Conservation (phyloP, 1,140 invertebrate genomes). For the Drosophila saltans region DNA sequence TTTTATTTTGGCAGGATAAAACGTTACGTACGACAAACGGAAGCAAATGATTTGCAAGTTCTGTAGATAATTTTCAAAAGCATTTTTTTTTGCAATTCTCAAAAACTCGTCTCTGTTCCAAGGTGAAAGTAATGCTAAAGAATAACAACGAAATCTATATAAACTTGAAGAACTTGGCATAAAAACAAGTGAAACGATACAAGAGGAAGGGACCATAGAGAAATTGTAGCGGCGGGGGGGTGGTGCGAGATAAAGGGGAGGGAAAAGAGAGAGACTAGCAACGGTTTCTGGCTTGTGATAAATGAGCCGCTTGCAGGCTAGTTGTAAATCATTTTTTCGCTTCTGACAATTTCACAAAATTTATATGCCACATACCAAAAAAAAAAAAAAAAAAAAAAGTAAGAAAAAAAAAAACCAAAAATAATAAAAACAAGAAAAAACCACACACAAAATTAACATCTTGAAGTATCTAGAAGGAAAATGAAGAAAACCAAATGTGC, state of each 20-base stretch:
- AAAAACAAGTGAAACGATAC: not conserved
- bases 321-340: constrained; percentile 22
- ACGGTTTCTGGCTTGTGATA: constrained; percentile 16
- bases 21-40: constrained; percentile 18
- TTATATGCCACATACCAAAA: constrained; percentile 16
- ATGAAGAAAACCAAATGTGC: not conserved
- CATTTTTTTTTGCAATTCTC: constrained; percentile 10
- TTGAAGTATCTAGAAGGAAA: constrained; percentile 4
- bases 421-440: not conserved
- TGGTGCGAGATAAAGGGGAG: not conserved
- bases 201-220: not conserved
- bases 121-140: constrained; percentile 50
- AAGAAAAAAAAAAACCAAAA: not conserved
- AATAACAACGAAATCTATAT: constrained; percentile 14
- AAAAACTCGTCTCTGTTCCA: constrained; percentile 3
- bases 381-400: not conserved
- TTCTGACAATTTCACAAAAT: constrained; percentile 21
- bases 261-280: not conserved
- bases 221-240: too few relatives aligned
- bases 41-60: constrained; percentile 58
- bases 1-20: constrained; percentile 35
- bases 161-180: constrained; percentile 7
- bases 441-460: constrained; percentile 7
- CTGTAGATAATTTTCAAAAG: constrained; percentile 33
- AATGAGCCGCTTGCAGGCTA: constrained; percentile 20